Evolutionary conservation across 2,888 invertebrate genomes (phyloP).

Genomic region (Siphlonurus alternatus): DNA sequence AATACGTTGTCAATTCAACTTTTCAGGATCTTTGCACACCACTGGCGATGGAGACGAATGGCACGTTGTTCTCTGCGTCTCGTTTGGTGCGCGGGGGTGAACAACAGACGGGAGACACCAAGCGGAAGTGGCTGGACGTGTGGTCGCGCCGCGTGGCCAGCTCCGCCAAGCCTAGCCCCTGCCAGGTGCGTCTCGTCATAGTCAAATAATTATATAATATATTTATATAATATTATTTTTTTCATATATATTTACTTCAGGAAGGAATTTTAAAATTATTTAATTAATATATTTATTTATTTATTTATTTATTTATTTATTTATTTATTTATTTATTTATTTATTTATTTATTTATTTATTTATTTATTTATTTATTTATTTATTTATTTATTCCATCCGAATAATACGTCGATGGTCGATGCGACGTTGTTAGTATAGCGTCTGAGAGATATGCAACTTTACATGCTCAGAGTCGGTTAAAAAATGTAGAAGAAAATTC

Average conservation of each 20-base stretch:
- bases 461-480: no score
- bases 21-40: slow-evolving; percentile 24
- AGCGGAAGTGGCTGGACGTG: slow-evolving; percentile 5
- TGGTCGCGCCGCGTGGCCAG: slow-evolving; percentile 4
- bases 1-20: no score
- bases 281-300: not conserved
- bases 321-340: not conserved
- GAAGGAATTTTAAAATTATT: no score
- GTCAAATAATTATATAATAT: no score
- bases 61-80: slow-evolving; percentile 23
- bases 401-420: no score
- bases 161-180: slow-evolving; percentile 2
- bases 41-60: slow-evolving; percentile 25
- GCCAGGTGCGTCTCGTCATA: slow-evolving; percentile 5
- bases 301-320: not conserved
- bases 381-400: no score
- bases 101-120: not conserved
- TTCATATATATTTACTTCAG: no score
- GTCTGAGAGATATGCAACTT: not conserved
- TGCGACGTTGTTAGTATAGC: no score
- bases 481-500: no score
- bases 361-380: not conserved
- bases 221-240: no score
- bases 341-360: not conserved
- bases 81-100: slow-evolving; percentile 16